Evolutionary conservation across 2,888 invertebrate genomes (phyloP).

Genomic region (Thumatha senex): DNA sequence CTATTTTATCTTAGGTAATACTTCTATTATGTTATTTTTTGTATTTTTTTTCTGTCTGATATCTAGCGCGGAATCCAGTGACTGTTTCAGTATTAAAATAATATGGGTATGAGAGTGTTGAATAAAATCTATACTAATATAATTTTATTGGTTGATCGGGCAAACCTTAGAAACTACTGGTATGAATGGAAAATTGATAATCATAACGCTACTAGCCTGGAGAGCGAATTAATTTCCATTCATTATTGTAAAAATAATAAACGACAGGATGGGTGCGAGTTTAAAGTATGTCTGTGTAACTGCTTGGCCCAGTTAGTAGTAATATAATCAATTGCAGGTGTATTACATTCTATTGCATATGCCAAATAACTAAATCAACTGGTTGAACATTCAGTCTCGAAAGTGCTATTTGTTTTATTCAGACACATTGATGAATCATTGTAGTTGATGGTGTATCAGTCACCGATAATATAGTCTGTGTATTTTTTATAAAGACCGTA

Average conservation of each 20-base stretch:
- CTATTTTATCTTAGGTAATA: background rate
- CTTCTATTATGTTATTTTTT: background rate
- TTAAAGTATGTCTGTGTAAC: too few relatives aligned
- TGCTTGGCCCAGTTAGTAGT: too few relatives aligned
- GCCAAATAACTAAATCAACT: background rate
- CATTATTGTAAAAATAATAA: too few relatives aligned
- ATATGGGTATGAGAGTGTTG: background rate
- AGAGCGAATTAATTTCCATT: too few relatives aligned
- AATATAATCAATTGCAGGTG: background rate
- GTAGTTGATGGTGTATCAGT: background rate
- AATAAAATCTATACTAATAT: too few relatives aligned
- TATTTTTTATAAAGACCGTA: background rate
- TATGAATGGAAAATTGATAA: too few relatives aligned
- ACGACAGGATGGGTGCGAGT: too few relatives aligned
- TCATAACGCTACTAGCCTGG: too few relatives aligned
- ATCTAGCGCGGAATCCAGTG: background rate
- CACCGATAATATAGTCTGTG: background rate
- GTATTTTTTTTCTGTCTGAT: too few relatives aligned
- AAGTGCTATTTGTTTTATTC: too few relatives aligned
- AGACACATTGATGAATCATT: conserved; percentile 2
- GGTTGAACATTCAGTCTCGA: background rate
- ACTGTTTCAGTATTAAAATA: background rate
- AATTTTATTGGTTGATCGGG: too few relatives aligned
- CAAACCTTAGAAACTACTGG: too few relatives aligned
- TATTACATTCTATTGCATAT: background rate